Base-by-base conservation (phyloP, 2,888 invertebrate species). In the Lochmaea capreae region DNA sequence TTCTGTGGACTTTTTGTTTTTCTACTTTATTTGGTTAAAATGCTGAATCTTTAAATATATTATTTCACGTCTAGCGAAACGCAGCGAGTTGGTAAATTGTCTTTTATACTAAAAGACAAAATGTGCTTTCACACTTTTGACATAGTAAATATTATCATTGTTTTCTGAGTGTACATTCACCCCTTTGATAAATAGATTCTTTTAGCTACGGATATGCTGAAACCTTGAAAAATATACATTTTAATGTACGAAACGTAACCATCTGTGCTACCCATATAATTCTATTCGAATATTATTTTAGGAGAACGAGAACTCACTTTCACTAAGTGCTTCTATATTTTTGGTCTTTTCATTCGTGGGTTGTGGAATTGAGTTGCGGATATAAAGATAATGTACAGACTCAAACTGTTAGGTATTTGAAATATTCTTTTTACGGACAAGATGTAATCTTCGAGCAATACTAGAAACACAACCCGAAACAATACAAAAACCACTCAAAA, bases 321-420 rank as follows among this genome's bases (percentile, higher is more conserved):
- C 69, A 42, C 52, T 69, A 69, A 69, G 69, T 69, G 69, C 62
- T 69, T 69, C 63, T 62, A 14, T 59, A 69, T 69, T 69, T 63
- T 63, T 69, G 69, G 42, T 62, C 62, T 63, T 67, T 69, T 69
- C 33, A 52, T 46, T 68, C 57, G 8, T 39, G 42, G 33, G 22
- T 33, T 14, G 26, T n/a, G 33, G 8, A 33, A 10, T 68, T 26
- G 61, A 57, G 26, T 67, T 57, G 42, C 12, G 18, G 16, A n/a
- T 16, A 68, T 62, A 14, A 33, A 65, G n/a, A 22, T 42, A 33
- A 33, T 16, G 43, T 22, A 18, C 26, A 39, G 14, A 42, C 57
- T 57, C 43, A 57, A 57, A 57, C 22, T 57, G 57, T 18, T 57
- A n/a, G n/a, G n/a, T n/a, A 10, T 57, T 22, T 16, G 10, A 11